phyloP scores from a whole-genome alignment of 2,888 invertebrate genomes.

The Pseudococcus viburni region DNA sequence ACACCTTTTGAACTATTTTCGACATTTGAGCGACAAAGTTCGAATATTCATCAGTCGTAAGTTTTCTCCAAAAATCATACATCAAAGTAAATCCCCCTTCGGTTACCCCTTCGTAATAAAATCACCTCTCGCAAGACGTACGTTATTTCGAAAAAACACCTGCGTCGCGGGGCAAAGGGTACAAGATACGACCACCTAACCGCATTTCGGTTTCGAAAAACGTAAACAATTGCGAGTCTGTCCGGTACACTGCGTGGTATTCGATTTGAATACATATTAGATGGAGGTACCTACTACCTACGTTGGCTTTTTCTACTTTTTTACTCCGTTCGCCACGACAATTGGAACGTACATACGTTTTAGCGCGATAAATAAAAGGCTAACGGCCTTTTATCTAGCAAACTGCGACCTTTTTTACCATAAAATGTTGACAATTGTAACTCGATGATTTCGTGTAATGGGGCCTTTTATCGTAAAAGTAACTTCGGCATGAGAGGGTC shows the following conservation, averaged over 20 bases:
- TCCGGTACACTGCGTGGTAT: neutral
- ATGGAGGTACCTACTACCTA: neutral
- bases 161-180: too few relatives aligned
- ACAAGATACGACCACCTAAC: conserved; percentile 13
- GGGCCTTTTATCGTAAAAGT: conserved; percentile 12
- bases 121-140: too few relatives aligned
- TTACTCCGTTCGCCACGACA: neutral
- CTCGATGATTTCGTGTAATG: conserved; percentile 29
- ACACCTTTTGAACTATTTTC: too few relatives aligned
- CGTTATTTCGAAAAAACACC: too few relatives aligned
- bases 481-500: neutral
- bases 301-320: neutral
- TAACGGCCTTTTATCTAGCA: conserved; percentile 24
- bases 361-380: conserved; percentile 17
- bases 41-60: too few relatives aligned
- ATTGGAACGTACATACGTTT: neutral
- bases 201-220: neutral
- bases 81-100: too few relatives aligned
- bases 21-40: too few relatives aligned
- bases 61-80: too few relatives aligned
- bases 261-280: conserved; percentile 47
- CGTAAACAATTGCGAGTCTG: neutral
- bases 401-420: conserved; percentile 26
- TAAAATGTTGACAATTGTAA: conserved; percentile 26
- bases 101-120: too few relatives aligned